These are phyloP conservation scores for Pseudolaguvia tuberculata DNA, from an alignment of 2,113 vertebrate genomes.

Conservation along the genomic window DNA sequence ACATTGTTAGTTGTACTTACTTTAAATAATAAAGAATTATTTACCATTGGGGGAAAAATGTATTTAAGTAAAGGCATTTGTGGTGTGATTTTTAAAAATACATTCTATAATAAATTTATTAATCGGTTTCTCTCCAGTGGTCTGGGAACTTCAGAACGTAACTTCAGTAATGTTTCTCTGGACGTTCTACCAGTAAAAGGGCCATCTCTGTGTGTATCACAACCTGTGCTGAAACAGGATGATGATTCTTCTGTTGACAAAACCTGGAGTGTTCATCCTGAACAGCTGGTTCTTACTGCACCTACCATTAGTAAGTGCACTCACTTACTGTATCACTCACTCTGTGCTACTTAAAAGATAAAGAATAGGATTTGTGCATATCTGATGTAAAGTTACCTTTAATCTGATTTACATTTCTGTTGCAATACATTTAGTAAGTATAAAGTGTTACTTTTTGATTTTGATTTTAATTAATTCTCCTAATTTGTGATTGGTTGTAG, in stretches of 20 bases:
- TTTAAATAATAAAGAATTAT: background rate
- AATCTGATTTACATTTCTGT: background rate
- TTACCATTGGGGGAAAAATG: too few species aligned
- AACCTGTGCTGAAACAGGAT: constrained; percentile 49
- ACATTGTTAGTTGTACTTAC: background rate
- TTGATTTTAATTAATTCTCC: background rate
- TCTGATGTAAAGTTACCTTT: background rate
- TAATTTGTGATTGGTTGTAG: constrained; percentile 59
- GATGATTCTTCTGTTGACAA: constrained; percentile 46
- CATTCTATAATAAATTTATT: background rate
- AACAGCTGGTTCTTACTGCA: constrained; percentile 73
- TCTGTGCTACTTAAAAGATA: background rate
- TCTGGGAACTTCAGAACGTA: constrained; percentile 55
- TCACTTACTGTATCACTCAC: background rate
- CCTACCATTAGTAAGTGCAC: constrained; percentile 77
- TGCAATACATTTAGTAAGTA: too few species aligned
- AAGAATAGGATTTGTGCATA: background rate
- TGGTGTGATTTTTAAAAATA: too few species aligned
- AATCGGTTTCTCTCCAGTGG: constrained; percentile 55
- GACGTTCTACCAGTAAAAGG: constrained; percentile 94
- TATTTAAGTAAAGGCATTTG: too few species aligned
- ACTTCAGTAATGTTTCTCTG: constrained; percentile 71
- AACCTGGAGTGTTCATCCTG: constrained; percentile 78
- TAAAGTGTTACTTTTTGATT: too few species aligned
- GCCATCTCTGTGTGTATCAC: constrained; percentile 68